Evolutionary conservation across 2,113 vertebrate genomes (phyloP).

Genomic region (Halcyon malimbica): DNA sequence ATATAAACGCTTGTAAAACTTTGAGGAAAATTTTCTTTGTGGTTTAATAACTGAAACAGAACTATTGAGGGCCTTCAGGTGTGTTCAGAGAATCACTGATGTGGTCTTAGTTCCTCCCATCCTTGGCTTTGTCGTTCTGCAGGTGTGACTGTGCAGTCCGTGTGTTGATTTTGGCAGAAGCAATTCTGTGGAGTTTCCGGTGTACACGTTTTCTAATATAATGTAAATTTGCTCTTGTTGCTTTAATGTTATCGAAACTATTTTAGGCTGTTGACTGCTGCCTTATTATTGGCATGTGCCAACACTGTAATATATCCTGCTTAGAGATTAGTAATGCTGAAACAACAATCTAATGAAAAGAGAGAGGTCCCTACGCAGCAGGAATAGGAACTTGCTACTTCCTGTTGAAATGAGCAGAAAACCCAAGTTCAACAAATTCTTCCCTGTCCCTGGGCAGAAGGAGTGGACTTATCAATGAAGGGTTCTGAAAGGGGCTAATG

Average conservation of each 20-base stretch:
- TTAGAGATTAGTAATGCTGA: not conserved
- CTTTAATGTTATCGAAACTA: not conserved
- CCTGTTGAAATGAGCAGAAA: not conserved
- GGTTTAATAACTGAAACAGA: not conserved
- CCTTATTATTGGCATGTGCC: not conserved
- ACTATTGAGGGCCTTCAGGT: not conserved
- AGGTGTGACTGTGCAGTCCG: not conserved
- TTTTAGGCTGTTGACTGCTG: constrained; percentile 3
- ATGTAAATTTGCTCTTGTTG: not conserved
- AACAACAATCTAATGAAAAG: not conserved
- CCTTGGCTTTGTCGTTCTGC: not conserved
- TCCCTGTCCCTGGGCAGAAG: not conserved
- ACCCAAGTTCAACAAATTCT: not conserved
- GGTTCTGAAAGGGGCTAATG: not conserved
- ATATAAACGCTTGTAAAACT: not conserved
- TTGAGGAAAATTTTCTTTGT: not conserved
- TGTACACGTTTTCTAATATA: not conserved
- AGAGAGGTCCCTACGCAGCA: not conserved
- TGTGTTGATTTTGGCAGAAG: constrained; percentile 50
- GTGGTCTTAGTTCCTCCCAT: not conserved
- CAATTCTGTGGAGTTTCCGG: not conserved
- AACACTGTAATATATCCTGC: not conserved
- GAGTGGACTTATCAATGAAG: not conserved
- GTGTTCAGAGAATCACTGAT: not conserved
- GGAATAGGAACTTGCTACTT: not conserved